These are phyloP conservation scores for Salmo trutta DNA, from an alignment of 2,797 vertebrate species.

Conservation along the genomic window DNA sequence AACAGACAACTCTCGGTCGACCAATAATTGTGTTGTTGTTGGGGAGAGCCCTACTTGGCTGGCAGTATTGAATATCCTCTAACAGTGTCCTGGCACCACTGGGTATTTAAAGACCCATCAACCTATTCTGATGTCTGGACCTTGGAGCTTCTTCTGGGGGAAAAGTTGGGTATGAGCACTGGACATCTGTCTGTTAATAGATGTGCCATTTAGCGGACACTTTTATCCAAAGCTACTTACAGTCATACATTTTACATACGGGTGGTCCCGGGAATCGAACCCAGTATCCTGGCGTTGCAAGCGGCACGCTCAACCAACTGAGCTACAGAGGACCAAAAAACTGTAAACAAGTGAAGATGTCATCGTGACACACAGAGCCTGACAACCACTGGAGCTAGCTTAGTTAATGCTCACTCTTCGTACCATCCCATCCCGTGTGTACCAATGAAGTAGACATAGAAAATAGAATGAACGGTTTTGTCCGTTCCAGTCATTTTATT, in stretches of 20 bases:
- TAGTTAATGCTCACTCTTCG: background rate
- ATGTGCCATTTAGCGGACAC: too few relatives aligned
- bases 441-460: background rate
- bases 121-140: background rate
- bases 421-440: background rate
- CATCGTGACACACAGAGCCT: background rate
- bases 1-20: too few relatives aligned
- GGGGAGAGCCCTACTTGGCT: too few relatives aligned
- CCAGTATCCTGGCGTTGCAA: too few relatives aligned
- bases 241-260: too few relatives aligned
- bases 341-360: background rate
- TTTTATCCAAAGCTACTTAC: too few relatives aligned
- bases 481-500: background rate
- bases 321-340: background rate
- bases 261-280: too few relatives aligned
- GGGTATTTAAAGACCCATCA: background rate
- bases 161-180: background rate
- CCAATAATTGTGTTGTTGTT: too few relatives aligned
- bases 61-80: background rate
- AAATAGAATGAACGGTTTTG: background rate
- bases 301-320: too few relatives aligned
- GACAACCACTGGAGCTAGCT: background rate
- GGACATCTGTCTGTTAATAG: background rate
- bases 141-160: background rate
- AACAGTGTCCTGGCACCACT: background rate